Evolutionary conservation across 2,113 vertebrate genomes (phyloP).

Genomic region (Plecotus auritus): DNA sequence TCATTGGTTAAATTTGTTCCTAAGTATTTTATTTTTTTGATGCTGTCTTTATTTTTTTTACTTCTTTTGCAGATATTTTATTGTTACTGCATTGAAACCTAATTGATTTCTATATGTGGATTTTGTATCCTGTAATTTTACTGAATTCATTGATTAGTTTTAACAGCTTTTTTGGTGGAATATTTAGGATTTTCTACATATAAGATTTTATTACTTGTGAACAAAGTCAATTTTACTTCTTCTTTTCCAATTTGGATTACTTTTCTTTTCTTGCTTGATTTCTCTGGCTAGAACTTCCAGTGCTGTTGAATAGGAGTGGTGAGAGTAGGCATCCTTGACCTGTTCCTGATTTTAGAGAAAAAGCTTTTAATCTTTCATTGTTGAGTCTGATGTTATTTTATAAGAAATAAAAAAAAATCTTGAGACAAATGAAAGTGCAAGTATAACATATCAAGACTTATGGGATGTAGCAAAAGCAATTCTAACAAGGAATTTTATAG

Average conservation of each 20-base stretch:
- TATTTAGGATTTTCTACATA: not conserved
- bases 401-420: not conserved
- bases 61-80: not conserved
- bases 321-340: not conserved
- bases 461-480: not conserved
- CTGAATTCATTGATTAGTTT: not conserved
- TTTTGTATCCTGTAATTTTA: not conserved
- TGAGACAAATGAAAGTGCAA: not conserved
- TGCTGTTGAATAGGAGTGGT: not conserved
- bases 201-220: not conserved
- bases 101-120: not conserved
- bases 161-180: not conserved
- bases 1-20: not conserved
- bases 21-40: not conserved
- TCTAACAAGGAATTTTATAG: not conserved
- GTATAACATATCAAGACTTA: not conserved
- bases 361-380: not conserved
- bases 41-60: not conserved
- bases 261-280: not conserved
- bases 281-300: not conserved
- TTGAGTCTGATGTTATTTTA: not conserved
- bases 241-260: not conserved
- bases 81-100: not conserved
- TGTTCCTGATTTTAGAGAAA: not conserved
- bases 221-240: not conserved